Percentiles rank a stretch among this genome's conserved stretches.
Evolutionary conservation across 2,113 vertebrate species (phyloP).

Genomic region (Pontoporia blainvillei): DNA sequence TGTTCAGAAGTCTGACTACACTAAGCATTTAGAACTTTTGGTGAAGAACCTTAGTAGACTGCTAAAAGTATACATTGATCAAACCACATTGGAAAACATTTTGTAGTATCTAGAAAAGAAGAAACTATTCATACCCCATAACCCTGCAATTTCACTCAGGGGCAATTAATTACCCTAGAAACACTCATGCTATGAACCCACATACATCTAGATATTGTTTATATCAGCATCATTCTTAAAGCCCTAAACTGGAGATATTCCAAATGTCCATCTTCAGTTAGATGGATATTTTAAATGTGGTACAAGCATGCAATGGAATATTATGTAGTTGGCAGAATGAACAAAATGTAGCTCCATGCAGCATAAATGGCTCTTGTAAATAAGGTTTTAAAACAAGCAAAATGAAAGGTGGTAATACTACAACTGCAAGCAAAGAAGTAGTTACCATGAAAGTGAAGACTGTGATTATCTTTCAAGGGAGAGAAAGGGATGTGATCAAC

Average conservation of each 20-base stretch:
- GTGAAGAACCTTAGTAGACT: neutral
- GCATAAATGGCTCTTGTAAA: neutral
- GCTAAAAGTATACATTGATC: neutral
- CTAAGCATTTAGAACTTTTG: neutral
- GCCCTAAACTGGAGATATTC: neutral
- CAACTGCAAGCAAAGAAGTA: neutral
- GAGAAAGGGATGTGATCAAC: neutral
- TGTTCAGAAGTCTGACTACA: neutral
- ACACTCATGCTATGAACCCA: neutral
- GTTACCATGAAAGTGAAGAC: neutral
- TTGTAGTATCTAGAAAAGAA: neutral
- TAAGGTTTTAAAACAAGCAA: neutral
- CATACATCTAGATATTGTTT: neutral
- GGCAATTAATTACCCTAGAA: neutral
- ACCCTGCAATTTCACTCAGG: neutral
- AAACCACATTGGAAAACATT: constrained; percentile 10
- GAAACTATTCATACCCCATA: neutral
- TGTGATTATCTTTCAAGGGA: neutral
- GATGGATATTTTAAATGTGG: neutral
- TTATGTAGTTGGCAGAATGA: neutral
- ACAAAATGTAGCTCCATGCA: neutral
- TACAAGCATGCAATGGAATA: neutral
- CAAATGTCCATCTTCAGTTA: neutral
- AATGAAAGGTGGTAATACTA: neutral
- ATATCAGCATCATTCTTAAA: neutral